Evolutionary conservation across 2,888 invertebrate species (phyloP), one percentile per base, ranked within the genome.

Genomic region (Anthrax anthrax): DNA sequence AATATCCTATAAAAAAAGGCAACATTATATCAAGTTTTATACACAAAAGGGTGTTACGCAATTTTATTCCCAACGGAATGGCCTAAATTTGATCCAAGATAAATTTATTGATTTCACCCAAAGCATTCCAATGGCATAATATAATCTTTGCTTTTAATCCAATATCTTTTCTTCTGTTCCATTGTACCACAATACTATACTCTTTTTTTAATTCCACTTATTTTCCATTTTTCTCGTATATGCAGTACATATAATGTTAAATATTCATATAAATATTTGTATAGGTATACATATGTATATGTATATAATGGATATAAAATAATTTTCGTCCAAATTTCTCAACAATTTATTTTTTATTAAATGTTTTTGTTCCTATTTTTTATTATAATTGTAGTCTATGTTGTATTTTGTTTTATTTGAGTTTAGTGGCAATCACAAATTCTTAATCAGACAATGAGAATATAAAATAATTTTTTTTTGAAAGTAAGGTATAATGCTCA

Each of bases 31-130:
- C 39, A 45, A 48, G 37, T 42, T 46, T 42, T 17, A 34, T 32
- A 41, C 42, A 43, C 37, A 46, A 36, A 39, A 45, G 36, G 45
- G 40, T 46, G 43, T 46, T 48, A 46, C 42, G 44, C 39, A 47
- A 46, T 46, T 44, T 46, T 43, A 44, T 38, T 44, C 48, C 44
- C 44, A 37, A 29, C 38, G 42, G 50, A 46, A 41, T 50, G 50
- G 47, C 50, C 50, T 43, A 50, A 50, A 50, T 50, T 50, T 50
- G 50, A 50, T 50, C 47, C 45, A 43, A 50, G 50, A 50, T 50
- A 50, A 50, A 50, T 50, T 50, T 50, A 50, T 50, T 50, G 50
- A 50, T 50, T 50, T 50, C 47, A 47, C 47, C 47, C 45, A 43
- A 50, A 46, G 46, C 47, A 45, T 47, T 43, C 45, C 45, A 45